Evolutionary conservation across 37 sponge, comb jelly and placozoan genomes (phyloP).

Genomic region (Cladorhizidae sp.): DNA sequence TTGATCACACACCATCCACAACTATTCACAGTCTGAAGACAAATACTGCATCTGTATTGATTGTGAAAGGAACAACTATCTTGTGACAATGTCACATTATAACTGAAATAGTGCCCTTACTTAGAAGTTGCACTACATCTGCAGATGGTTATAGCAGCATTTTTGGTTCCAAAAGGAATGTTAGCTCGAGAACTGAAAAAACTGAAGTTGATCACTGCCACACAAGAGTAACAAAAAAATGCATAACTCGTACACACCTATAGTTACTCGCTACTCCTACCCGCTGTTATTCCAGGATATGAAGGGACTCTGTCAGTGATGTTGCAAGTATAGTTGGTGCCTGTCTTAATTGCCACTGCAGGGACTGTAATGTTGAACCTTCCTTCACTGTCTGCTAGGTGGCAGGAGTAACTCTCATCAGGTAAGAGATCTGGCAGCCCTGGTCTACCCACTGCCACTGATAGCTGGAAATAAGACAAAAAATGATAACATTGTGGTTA

Average conservation of each 20-base stretch:
- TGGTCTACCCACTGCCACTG: constrained; percentile 1
- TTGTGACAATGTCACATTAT: background rate
- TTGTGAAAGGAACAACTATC: background rate
- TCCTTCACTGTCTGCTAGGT: constrained; percentile 8
- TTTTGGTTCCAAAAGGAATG: constrained; percentile 30
- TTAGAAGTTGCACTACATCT: constrained; percentile 13
- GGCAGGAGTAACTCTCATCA: constrained; percentile 40
- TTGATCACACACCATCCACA: constrained; percentile 66
- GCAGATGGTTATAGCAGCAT: constrained; percentile 12
- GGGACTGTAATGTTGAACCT: background rate
- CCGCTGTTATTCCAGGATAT: constrained; percentile 4
- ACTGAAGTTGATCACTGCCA: constrained; percentile 25
- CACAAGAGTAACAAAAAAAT: background rate
- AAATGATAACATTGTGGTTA: too few species aligned
- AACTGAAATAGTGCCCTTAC: background rate
- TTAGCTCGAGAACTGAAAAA: constrained; percentile 29
- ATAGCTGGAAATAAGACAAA: background rate
- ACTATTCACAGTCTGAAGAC: constrained; percentile 33
- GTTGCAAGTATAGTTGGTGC: constrained; percentile 17
- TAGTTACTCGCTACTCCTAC: background rate
- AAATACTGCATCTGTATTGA: constrained; percentile 42
- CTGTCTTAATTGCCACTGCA: constrained; percentile 5
- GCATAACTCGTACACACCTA: background rate
- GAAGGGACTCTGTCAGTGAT: constrained; percentile 15
- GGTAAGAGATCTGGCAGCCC: constrained; percentile 29